A percentile compares a stretch with the other conserved stretches of the same genome.
phyloP scores from a whole-genome alignment of 2,888 invertebrate genomes.

The Spilarctia lutea region DNA sequence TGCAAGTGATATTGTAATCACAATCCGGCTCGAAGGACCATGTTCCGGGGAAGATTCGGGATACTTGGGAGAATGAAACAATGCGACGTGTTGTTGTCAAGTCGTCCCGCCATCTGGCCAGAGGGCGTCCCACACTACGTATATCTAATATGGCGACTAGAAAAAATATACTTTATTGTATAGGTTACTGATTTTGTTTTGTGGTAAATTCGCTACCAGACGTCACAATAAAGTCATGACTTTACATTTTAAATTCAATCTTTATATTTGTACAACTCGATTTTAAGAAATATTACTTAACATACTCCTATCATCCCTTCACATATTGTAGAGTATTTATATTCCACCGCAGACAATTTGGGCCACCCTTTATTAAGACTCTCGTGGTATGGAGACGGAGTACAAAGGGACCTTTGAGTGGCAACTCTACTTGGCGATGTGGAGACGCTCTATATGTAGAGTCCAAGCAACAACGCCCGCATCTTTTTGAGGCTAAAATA shows the following conservation, averaged over 20 bases:
- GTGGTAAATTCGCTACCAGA: background rate
- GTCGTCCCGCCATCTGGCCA: too few relatives aligned
- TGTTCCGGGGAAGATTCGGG: too few relatives aligned
- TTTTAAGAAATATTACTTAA: background rate
- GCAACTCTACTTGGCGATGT: constrained; percentile 41
- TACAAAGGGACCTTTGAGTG: constrained; percentile 62
- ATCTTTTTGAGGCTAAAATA: background rate
- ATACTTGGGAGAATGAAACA: too few relatives aligned
- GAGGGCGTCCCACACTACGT: too few relatives aligned
- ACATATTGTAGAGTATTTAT: constrained; percentile 46
- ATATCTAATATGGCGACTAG: too few relatives aligned
- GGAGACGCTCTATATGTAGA: constrained; percentile 25
- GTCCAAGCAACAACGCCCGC: background rate
- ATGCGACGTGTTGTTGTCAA: too few relatives aligned
- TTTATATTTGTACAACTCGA: too few relatives aligned
- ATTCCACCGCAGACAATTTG: constrained; percentile 43
- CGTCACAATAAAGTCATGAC: background rate
- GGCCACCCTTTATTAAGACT: constrained; percentile 57
- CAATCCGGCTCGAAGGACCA: too few relatives aligned
- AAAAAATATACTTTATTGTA: too few relatives aligned
- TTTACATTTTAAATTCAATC: background rate
- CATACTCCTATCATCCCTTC: constrained; percentile 32
- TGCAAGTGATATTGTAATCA: too few relatives aligned
- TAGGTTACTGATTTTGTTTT: too few relatives aligned
- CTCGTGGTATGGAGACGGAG: constrained; percentile 55